Percentiles rank a stretch among this genome's conserved stretches.
Conservation (phyloP, 2,797 vertebrate genomes). For the Atherinosoma microstoma region DNA sequence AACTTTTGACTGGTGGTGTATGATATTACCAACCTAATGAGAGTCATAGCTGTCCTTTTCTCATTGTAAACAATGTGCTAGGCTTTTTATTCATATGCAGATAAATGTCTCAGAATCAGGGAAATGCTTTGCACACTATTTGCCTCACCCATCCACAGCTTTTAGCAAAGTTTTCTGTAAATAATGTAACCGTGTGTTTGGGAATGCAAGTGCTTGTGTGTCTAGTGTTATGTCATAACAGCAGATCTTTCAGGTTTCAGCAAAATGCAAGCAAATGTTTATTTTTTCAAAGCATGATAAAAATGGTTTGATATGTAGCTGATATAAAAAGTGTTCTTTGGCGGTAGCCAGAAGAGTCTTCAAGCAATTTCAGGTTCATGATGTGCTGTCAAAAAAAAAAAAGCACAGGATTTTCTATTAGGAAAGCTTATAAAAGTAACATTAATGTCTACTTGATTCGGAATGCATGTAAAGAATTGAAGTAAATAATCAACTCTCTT, state of each 20-base stretch:
- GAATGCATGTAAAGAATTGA: constrained; percentile 45
- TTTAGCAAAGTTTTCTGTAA: constrained; percentile 42
- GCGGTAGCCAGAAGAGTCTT: background rate
- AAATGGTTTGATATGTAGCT: too few species aligned
- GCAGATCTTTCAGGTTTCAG: background rate
- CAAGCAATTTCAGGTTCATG: background rate
- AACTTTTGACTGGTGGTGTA: too few species aligned
- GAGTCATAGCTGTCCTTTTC: constrained; percentile 30
- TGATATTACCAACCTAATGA: constrained; percentile 15
- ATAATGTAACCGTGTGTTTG: constrained; percentile 28
- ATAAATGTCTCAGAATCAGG: constrained; percentile 42
- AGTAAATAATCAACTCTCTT: background rate
- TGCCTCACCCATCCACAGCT: constrained; percentile 25
- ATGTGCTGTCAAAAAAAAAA: background rate
- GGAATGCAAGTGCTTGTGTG: constrained; percentile 14
- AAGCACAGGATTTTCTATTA: background rate
- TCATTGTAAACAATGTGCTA: constrained; percentile 20
- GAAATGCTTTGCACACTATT: constrained; percentile 50
- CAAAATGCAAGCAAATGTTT: background rate
- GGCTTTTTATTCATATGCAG: constrained; percentile 16
- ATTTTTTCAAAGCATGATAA: too few species aligned
- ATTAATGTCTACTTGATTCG: constrained; percentile 29
- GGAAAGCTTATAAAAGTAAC: too few species aligned
- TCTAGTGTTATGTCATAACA: constrained; percentile 2
- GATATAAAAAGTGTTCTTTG: background rate